Evolutionary conservation across 2,113 vertebrate genomes (phyloP).

Genomic region (Limanda limanda): DNA sequence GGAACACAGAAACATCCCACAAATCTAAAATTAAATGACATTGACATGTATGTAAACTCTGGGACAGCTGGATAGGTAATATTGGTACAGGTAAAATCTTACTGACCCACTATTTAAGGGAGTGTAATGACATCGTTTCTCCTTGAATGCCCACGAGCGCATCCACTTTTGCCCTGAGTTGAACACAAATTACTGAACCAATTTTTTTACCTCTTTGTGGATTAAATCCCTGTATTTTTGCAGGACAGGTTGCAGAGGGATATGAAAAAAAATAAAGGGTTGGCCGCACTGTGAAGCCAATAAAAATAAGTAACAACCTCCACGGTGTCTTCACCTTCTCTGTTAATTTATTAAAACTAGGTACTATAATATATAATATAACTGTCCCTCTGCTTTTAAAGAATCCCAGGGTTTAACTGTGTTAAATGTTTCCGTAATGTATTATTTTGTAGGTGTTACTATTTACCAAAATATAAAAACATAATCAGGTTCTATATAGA

Average conservation of each 20-base stretch:
- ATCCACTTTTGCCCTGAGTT: constrained; percentile 58
- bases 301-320: background rate
- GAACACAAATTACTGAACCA: constrained; percentile 59
- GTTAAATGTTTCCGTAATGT: background rate
- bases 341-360: background rate
- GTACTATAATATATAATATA: background rate
- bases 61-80: constrained; percentile 44
- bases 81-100: constrained; percentile 38
- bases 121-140: constrained; percentile 50
- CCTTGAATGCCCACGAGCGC: constrained; percentile 48
- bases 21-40: background rate
- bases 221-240: constrained; percentile 60
- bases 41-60: constrained; percentile 38
- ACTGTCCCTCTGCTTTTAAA: too few relatives aligned
- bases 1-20: constrained; percentile 19
- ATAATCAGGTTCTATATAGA: background rate
- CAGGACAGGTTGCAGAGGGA: constrained; percentile 34
- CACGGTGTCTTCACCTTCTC: background rate
- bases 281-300: background rate
- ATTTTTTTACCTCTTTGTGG: constrained; percentile 18
- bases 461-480: background rate
- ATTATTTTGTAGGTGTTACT: background rate
- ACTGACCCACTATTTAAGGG: constrained; percentile 51
- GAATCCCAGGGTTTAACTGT: too few relatives aligned
- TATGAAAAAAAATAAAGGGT: constrained; percentile 53